These are phyloP conservation scores for Romanogobio albipinnatus DNA, from an alignment of 2,113 vertebrate species.

Conservation along the genomic window DNA sequence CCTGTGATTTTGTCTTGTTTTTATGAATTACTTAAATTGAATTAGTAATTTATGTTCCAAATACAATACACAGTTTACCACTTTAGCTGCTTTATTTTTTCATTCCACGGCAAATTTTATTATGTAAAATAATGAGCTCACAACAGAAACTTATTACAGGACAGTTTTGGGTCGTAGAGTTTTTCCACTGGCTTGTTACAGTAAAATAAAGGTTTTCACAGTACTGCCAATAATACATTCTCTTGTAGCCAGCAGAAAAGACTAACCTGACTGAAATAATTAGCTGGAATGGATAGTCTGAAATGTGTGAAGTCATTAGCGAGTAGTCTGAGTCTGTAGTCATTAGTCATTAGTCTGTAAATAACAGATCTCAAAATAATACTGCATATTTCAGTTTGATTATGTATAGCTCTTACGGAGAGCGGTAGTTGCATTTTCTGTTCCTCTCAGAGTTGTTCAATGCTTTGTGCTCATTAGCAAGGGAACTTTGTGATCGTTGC, in stretches of 20 bases:
- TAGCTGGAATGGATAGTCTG: neutral
- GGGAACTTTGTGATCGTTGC: neutral
- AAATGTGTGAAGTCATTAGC: neutral
- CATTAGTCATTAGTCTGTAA: neutral
- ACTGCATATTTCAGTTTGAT: neutral
- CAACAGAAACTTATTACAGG: neutral
- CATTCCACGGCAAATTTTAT: neutral
- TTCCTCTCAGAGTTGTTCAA: neutral
- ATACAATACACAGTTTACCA: neutral
- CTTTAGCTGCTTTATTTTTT: neutral
- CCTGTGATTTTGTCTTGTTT: neutral
- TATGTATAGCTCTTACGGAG: neutral
- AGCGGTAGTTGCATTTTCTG: neutral
- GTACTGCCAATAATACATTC: neutral
- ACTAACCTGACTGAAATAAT: slow-evolving; percentile 10
- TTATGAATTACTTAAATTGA: neutral
- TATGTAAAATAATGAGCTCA: neutral
- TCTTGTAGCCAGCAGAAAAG: neutral
- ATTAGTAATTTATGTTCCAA: neutral
- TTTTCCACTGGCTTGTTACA: neutral
- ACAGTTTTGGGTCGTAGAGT: neutral
- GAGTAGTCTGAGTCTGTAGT: no score
- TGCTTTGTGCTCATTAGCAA: neutral
- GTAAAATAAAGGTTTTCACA: neutral
- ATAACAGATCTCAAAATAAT: neutral